Conservation (phyloP, 2,113 vertebrate species). For the Elephantulus edwardii region DNA sequence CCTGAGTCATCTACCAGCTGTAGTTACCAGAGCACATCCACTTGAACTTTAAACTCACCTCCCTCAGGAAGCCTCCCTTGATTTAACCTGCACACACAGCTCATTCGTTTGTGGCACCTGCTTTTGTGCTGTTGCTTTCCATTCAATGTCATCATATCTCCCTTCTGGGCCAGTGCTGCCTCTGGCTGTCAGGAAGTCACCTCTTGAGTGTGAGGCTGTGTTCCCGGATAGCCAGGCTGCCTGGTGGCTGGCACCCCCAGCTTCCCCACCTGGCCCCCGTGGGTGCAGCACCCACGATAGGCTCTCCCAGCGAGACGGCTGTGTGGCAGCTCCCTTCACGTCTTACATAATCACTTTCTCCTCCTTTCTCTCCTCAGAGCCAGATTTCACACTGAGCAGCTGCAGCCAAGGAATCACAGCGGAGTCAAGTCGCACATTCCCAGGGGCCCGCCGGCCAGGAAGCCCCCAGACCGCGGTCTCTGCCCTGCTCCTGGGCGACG, state of each 20-base stretch:
- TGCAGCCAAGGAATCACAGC: slow-evolving; percentile 71
- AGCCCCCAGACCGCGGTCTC: background rate
- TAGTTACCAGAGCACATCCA: no score
- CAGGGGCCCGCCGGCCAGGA: slow-evolving; percentile 40
- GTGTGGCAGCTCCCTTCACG: slow-evolving; percentile 61
- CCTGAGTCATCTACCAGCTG: background rate
- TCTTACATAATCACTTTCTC: slow-evolving; percentile 79
- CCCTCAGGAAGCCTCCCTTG: background rate
- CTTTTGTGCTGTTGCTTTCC: background rate
- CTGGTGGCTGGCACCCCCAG: background rate
- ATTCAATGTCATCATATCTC: background rate
- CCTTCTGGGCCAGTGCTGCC: background rate
- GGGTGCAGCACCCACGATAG: background rate
- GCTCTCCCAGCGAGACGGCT: slow-evolving; percentile 39
- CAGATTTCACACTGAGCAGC: slow-evolving; percentile 79
- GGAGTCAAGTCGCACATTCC: slow-evolving; percentile 69
- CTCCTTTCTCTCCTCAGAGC: slow-evolving; percentile 77
- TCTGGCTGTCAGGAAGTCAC: background rate
- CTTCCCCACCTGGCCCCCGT: background rate
- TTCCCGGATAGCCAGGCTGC: background rate
- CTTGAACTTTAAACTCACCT: background rate
- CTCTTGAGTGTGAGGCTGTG: background rate
- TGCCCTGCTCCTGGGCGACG: slow-evolving; percentile 13
- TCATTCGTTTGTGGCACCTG: background rate
- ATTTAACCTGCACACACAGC: background rate